Conservation (phyloP, 2,797 vertebrate genomes). For the Garrulus glandarius region DNA sequence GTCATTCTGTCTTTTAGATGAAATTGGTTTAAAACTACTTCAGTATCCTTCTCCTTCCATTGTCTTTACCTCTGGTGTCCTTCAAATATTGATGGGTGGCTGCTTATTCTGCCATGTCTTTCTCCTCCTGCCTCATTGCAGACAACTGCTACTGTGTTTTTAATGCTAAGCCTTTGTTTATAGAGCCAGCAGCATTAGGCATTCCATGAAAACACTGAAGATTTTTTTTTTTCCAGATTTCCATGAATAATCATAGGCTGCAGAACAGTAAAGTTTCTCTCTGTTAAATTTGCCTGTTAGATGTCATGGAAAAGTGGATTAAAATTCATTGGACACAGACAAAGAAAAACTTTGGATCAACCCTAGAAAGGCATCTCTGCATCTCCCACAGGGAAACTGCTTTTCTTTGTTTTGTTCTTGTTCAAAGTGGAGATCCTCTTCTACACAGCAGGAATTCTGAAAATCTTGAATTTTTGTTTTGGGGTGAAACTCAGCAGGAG, state of each 20-base stretch:
- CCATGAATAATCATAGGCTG: slow-evolving; percentile 20
- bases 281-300: background rate
- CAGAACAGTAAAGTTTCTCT: background rate
- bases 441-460: background rate
- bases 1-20: background rate
- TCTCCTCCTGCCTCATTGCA: background rate
- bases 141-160: background rate
- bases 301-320: background rate
- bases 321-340: slow-evolving; percentile 9
- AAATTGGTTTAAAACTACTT: background rate
- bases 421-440: background rate
- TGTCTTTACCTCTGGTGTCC: background rate
- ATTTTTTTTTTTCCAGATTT: background rate
- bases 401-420: slow-evolving; percentile 1
- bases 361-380: background rate
- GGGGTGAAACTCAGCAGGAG: background rate
- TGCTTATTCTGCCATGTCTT: background rate
- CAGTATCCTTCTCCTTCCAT: background rate
- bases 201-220: background rate
- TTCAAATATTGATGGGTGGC: background rate
- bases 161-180: background rate
- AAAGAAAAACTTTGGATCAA: background rate
- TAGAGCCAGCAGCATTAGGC: background rate
- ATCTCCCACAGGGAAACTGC: background rate
- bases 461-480: background rate